Percentiles rank a stretch among this genome's conserved stretches.
Conservation (phyloP, 2,888 invertebrate genomes). For the Drosophila cognata region DNA sequence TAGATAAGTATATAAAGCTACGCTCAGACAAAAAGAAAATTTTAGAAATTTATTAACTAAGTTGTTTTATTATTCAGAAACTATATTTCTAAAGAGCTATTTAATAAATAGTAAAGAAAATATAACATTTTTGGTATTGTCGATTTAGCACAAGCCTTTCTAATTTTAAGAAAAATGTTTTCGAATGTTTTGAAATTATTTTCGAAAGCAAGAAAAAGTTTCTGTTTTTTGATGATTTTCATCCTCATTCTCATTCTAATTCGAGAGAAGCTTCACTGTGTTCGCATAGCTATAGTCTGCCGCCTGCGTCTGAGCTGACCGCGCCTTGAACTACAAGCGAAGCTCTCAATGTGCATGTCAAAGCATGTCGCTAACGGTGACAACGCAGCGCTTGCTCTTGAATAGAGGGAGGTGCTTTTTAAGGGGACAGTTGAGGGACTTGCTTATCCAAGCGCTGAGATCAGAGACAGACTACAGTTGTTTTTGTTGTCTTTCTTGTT, state of each 20-base stretch:
- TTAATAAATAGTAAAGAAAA: neutral
- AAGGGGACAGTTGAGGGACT: conserved; percentile 15
- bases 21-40: neutral
- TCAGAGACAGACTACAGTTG: conserved; percentile 46
- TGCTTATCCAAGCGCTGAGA: conserved; percentile 62
- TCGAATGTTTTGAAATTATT: neutral
- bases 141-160: neutral
- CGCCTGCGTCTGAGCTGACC: conserved; percentile 17
- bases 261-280: conserved; percentile 38
- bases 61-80: neutral
- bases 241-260: neutral
- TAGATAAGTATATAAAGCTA: neutral
- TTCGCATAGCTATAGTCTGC: conserved; percentile 36
- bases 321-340: conserved; percentile 72
- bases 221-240: neutral
- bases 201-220: neutral
- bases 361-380: conserved; percentile 39
- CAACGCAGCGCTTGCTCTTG: conserved; percentile 32
- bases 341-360: conserved; percentile 37
- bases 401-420: neutral
- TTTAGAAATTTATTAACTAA: too few species aligned
- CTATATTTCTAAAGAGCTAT: neutral
- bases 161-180: neutral
- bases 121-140: too few species aligned
- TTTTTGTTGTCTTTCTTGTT: conserved; percentile 16